A percentile compares a stretch with the other conserved stretches of the same genome.
phyloP scores from a whole-genome alignment of 1,140 invertebrate species.

The Dinoponera quadriceps region DNA sequence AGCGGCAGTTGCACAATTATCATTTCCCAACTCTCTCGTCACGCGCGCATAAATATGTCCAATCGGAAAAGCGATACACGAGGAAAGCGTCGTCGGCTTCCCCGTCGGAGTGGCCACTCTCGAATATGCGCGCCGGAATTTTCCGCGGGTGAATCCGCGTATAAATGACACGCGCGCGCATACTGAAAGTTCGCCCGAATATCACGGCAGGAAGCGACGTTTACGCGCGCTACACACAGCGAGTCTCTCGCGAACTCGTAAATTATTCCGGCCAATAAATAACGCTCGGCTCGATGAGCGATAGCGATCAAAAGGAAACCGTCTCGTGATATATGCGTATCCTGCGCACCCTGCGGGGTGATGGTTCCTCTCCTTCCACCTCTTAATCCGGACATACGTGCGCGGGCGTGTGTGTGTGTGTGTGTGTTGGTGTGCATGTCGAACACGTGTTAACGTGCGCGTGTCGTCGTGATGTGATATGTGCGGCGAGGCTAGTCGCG shows the following conservation, averaged over 20 bases:
- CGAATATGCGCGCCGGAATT: constrained; percentile 7
- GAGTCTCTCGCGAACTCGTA: constrained; percentile 42
- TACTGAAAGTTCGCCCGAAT: constrained; percentile 37
- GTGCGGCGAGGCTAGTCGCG: constrained; percentile 72
- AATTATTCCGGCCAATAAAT: constrained; percentile 61
- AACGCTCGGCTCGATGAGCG: constrained; percentile 59
- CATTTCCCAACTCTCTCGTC: constrained; percentile 8
- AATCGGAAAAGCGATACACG: constrained; percentile 8
- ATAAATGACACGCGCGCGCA: constrained; percentile 9
- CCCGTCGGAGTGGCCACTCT: neutral
- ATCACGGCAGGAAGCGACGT: constrained; percentile 39
- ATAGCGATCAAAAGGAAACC: constrained; percentile 62
- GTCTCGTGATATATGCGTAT: constrained; percentile 58
- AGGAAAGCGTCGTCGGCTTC: neutral
- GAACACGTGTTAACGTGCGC: constrained; percentile 39
- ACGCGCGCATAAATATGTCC: constrained; percentile 11
- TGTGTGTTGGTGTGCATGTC: constrained; percentile 7
- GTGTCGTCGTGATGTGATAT: constrained; percentile 69
- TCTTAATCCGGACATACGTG: constrained; percentile 46
- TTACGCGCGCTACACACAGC: constrained; percentile 34
- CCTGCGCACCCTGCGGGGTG: constrained; percentile 47
- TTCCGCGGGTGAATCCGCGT: constrained; percentile 1
- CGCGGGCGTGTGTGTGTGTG: neutral
- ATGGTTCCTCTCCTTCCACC: constrained; percentile 43
- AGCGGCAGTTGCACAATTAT: neutral